Evolutionary conservation across 2,113 vertebrate genomes (phyloP), one percentile per base, ranked within the genome.

Genomic region (Lepisosteus osseus): DNA sequence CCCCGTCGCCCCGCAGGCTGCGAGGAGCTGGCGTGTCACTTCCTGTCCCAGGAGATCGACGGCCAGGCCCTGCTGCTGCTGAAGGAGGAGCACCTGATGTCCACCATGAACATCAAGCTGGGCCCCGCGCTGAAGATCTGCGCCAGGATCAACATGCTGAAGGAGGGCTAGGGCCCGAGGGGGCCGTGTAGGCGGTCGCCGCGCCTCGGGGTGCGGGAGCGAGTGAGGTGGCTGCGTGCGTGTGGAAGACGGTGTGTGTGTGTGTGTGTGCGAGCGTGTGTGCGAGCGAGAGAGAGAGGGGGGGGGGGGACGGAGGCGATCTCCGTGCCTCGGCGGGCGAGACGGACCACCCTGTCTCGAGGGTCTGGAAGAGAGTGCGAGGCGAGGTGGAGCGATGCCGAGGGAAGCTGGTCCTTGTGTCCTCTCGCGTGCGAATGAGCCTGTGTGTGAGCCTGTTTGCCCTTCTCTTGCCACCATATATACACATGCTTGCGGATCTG

Each of bases 41-140:
- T 99, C 81, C 91, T 96, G 56, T 96, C 97, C 1, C 97, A 99
- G 89, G 97, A 99, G 84, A 99, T 99, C 47, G 97, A 99, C 40
- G 97, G 97, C 13, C 97, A 99, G 86, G 97, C 97, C 43, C 88
- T 99, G 73, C 80, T 99, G 80, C 91, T 99, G 64, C 91, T 99
- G 77, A 95, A 96, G 74, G 97, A 99, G 79, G 97, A 99, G 69
- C 97, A 99, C 71, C 96, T 99, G 47, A 99, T 99, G 93, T 96
- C 95, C 82, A 97, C 97, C 73, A 98, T 99, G 96, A 99, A 99
- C 77, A 96, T 99, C 84, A 99, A 99, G 80, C 87, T 99, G 80
- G 96, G 97, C 69, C 97, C 97, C 1, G 96, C 97, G 71, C 96
- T 98, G 72, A 99, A 99, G 90, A 99, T 99, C 86, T 99, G 97